phyloP scores from a whole-genome alignment of 2,113 vertebrate species.

The Poecilia latipinna region DNA sequence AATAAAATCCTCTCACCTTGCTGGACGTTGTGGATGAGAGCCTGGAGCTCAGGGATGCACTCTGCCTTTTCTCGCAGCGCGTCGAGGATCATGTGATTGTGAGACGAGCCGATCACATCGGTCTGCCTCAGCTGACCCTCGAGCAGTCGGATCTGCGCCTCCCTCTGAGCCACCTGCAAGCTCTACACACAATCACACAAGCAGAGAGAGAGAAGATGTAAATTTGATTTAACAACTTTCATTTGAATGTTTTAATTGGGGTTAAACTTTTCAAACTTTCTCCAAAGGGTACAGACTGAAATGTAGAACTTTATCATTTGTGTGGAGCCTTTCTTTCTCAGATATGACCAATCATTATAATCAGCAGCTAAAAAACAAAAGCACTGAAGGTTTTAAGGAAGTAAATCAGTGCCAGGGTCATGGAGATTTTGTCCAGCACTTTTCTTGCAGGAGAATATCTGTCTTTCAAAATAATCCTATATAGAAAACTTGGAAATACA shows the following conservation, averaged over 20 bases:
- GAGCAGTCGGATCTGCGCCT: constrained; percentile 92
- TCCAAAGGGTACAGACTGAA: neutral
- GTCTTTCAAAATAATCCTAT: too few relatives aligned
- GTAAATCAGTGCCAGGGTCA: too few relatives aligned
- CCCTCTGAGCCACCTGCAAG: constrained; percentile 94
- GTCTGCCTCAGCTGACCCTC: constrained; percentile 93
- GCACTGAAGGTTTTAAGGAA: too few relatives aligned
- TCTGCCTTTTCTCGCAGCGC: constrained; percentile 93
- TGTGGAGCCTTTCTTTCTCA: neutral
- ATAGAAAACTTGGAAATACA: too few relatives aligned
- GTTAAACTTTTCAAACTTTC: neutral
- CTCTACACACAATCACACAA: constrained; percentile 75
- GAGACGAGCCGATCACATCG: constrained; percentile 85
- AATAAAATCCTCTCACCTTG: constrained; percentile 81
- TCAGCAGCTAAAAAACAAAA: too few relatives aligned
- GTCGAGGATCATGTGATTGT: constrained; percentile 92
- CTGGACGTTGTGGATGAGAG: constrained; percentile 91
- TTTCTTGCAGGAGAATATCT: neutral
- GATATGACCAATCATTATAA: too few relatives aligned
- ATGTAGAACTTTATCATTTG: neutral
- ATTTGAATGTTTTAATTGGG: neutral
- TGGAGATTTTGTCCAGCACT: neutral
- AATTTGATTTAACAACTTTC: neutral
- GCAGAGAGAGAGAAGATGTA: neutral
- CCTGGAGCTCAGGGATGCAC: constrained; percentile 90